Evolutionary conservation across 1,140 invertebrate genomes (phyloP).

Genomic region (Diorhabda carinulata): DNA sequence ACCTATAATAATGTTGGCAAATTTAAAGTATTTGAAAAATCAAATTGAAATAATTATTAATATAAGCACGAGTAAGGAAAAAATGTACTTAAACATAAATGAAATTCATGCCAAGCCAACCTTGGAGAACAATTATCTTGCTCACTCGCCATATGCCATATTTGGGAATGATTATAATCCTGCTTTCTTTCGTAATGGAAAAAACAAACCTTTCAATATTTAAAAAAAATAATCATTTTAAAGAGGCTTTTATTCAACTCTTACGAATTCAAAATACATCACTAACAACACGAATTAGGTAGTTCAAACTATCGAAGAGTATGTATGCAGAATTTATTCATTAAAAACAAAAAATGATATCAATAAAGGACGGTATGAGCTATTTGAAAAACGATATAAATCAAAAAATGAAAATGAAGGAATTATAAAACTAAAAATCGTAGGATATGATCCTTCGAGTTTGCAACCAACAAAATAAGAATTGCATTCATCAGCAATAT

Average conservation of each 20-base stretch:
- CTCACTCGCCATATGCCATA: conserved; percentile 23
- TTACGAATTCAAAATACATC: neutral
- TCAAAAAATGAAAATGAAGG: conserved; percentile 8
- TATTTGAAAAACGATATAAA: conserved; percentile 11
- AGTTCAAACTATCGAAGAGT: conserved; percentile 11
- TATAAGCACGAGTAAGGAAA: conserved; percentile 23
- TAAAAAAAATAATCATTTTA: conserved; percentile 1
- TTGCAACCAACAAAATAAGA: conserved; percentile 11
- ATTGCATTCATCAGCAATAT: conserved; percentile 9
- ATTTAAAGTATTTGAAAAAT: conserved; percentile 26
- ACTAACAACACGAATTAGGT: conserved; percentile 8
- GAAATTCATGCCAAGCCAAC: conserved; percentile 26
- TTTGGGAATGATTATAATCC: conserved; percentile 8
- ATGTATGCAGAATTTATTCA: conserved; percentile 8
- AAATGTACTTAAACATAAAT: conserved; percentile 25
- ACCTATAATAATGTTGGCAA: conserved; percentile 33
- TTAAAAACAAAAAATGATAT: conserved; percentile 10
- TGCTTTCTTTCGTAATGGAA: conserved; percentile 6
- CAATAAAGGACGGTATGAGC: conserved; percentile 7
- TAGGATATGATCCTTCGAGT: conserved; percentile 11
- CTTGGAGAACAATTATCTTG: conserved; percentile 28
- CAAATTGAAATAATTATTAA: conserved; percentile 26
- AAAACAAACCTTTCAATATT: conserved; percentile 6
- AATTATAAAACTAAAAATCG: conserved; percentile 3
- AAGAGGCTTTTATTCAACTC: conserved; percentile 12